Evolutionary conservation across 2,113 vertebrate species (phyloP).

Genomic region (Catharus fuscescens): DNA sequence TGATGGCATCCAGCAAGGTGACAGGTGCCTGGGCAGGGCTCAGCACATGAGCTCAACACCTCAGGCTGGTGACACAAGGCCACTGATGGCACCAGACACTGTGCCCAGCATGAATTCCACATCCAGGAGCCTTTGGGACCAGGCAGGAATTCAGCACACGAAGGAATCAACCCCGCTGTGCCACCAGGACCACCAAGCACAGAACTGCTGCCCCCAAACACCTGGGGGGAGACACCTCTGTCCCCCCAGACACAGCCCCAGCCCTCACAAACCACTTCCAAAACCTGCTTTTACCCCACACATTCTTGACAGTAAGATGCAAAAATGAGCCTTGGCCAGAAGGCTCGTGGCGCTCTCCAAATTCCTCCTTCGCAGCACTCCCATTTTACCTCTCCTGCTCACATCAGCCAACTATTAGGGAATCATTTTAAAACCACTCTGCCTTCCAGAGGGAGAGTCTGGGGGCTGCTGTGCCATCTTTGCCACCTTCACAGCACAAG

Average conservation of each 20-base stretch:
- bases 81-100: background rate
- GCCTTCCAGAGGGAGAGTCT: background rate
- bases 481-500: background rate
- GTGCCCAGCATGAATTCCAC: background rate
- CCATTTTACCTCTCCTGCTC: background rate
- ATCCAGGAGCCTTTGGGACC: fast-evolving
- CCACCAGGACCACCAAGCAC: background rate
- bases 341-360: background rate
- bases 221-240: background rate
- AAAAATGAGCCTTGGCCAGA: background rate
- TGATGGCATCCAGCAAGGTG: background rate
- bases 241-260: background rate
- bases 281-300: background rate
- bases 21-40: background rate
- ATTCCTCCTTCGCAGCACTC: background rate
- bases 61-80: background rate
- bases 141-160: fast-evolving
- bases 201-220: background rate
- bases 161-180: background rate
- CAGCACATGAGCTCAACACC: background rate
- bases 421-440: background rate
- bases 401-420: background rate
- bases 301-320: background rate
- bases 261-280: background rate
- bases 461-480: background rate